A percentile compares a stretch with the other conserved stretches of the same genome.
These are phyloP conservation scores for Hydractinia echinata DNA, from an alignment of 30 jellyfish, hydroid and myxozoan genomes.

Conservation along the genomic window DNA sequence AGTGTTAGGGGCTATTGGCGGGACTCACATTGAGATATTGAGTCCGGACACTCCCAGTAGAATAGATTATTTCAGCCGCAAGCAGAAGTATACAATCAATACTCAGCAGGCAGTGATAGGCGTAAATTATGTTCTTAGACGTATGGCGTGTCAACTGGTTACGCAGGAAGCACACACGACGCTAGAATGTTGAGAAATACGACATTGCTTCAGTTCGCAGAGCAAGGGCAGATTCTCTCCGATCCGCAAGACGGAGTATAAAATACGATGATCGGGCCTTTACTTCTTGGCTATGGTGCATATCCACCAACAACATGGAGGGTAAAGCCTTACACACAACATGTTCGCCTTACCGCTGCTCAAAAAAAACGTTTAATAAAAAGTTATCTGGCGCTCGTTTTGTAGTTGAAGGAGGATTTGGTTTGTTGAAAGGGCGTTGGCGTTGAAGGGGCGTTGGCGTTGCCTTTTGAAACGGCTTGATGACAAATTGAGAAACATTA, in stretches of 20 bases:
- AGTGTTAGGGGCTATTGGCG: conserved; percentile 56
- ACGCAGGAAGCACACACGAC: conserved; percentile 60
- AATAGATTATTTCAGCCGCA: conserved; percentile 39
- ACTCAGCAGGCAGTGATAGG: conserved; percentile 68
- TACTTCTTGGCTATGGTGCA: conserved; percentile 1
- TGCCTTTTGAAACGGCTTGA: no score
- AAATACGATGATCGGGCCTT: not conserved
- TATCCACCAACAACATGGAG: conserved; percentile 5
- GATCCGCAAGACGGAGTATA: no score
- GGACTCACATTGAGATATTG: conserved; percentile 35
- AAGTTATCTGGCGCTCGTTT: no score
- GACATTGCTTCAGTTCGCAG: not conserved
- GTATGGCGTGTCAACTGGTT: conserved; percentile 50
- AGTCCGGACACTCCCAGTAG: conserved; percentile 30
- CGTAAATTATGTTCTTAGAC: conserved; percentile 25
- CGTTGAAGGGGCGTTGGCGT: no score
- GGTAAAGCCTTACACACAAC: not conserved
- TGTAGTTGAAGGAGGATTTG: no score
- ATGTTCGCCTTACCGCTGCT: conserved; percentile 2
- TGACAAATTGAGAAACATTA: no score
- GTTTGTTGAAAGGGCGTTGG: no score
- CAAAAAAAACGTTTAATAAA: conserved; percentile 1
- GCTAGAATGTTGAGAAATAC: conserved; percentile 39
- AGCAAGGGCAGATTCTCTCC: not conserved
- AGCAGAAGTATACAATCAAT: conserved; percentile 43